These are phyloP conservation scores for Acleris sparsana DNA, from an alignment of 2,888 invertebrate species.

Conservation along the genomic window DNA sequence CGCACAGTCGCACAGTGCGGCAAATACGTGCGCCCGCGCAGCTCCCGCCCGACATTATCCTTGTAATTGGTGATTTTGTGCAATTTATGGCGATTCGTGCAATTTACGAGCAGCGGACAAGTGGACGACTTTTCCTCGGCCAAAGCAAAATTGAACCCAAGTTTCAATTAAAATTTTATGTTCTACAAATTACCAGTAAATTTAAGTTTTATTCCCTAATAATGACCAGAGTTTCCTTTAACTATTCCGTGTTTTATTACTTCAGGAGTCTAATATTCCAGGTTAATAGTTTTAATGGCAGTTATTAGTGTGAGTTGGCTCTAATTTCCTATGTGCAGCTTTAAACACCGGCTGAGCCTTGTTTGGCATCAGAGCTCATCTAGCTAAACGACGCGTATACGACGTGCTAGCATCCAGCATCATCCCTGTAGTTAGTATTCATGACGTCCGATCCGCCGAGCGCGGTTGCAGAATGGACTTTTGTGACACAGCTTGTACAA, in stretches of 20 bases:
- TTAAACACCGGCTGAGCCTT: conserved; percentile 6
- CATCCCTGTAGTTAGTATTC: conserved; percentile 24
- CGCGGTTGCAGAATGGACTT: conserved; percentile 23
- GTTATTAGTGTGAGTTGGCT: conserved; percentile 19
- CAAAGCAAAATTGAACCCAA: conserved; percentile 63
- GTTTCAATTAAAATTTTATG: conserved; percentile 79
- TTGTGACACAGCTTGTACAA: conserved; percentile 52
- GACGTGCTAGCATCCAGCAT: not conserved
- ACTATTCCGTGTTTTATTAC: conserved; percentile 4
- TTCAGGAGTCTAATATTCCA: not conserved
- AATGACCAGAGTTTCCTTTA: conserved; percentile 28
- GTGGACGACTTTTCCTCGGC: conserved; percentile 67
- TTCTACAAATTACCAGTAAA: conserved; percentile 74
- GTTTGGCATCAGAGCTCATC: conserved; percentile 20
- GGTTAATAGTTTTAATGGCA: conserved; percentile 26
- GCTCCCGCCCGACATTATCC: conserved; percentile 69
- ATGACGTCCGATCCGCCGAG: conserved; percentile 24
- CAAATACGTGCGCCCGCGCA: conserved; percentile 37
- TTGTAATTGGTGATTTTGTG: conserved; percentile 79
- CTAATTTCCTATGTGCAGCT: conserved; percentile 7
- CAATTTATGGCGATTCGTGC: conserved; percentile 79
- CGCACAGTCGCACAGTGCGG: not conserved
- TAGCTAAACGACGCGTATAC: conserved; percentile 23
- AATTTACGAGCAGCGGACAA: conserved; percentile 81
- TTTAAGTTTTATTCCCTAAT: conserved; percentile 50